Evolutionary conservation across 1,140 invertebrate species (phyloP), one percentile per base, ranked within the genome.

Genomic region (Littorina saxatilis): DNA sequence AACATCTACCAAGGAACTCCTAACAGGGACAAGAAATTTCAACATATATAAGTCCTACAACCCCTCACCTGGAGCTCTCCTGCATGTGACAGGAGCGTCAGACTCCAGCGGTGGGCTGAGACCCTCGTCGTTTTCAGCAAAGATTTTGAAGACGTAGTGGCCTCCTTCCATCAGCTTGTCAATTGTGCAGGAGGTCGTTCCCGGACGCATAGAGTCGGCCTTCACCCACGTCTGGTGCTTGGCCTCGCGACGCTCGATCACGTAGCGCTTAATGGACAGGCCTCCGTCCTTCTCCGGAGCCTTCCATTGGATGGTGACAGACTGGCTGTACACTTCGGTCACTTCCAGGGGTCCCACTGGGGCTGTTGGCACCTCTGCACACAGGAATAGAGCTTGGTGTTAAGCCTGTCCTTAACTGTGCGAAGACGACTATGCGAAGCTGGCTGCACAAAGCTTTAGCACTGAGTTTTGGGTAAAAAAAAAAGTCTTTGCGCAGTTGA

Each of bases 181-280:
- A 32, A 98, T 94, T 66, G 95, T 96, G 55, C 80, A 85, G 15
- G 86, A 86, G 32, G 66, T 82, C 27, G 43, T 80, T 20, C 35
- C 81, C 23, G 84, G 82, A 77, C 84, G 86, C 0, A 88, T 84
- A 50, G 84, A 86, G 52, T 88, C 88, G 55, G 77, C 83, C 79
- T 84, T 84, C 40, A 86, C 82, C 88, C 89, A 92, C 23, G 85
- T 81, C n/a, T 88, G 81, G 58, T 90, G 88, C 79, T 88, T 89
- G 20, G 82, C 86, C 68, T 92, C 91, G 35, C 96, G 96, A 93
- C 98, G 96, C 92, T 99, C 96, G 81, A 99, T 93, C 77, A 98
- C 95, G 91, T 99, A 99, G 13, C 97, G 97, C 90, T 97, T 97
- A 84, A 99, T 96, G 88, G 98, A 97, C n/a, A 96, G 95, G 68